phyloP scores from a whole-genome alignment of 2,797 vertebrate genomes.

The Spea hammondii region DNA sequence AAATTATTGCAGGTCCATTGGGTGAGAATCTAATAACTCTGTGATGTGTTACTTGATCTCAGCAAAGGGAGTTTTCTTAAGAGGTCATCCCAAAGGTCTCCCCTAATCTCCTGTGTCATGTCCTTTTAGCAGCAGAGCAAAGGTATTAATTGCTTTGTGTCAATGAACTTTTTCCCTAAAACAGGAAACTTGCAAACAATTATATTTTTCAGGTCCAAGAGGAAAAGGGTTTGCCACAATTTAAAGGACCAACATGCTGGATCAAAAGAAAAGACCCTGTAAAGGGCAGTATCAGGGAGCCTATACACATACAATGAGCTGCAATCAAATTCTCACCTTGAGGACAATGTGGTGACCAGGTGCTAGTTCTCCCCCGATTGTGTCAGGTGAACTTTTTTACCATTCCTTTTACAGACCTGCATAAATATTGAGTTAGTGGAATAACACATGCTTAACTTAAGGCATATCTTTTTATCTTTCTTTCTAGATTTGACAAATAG shows the following conservation, averaged over 20 bases:
- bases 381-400: constrained; percentile 26
- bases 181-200: constrained; percentile 51
- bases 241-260: constrained; percentile 55
- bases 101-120: constrained; percentile 49
- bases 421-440: constrained; percentile 8
- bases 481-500: no score
- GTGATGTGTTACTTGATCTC: constrained; percentile 41
- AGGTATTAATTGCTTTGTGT: constrained; percentile 47
- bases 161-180: constrained; percentile 43
- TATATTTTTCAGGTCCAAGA: constrained; percentile 49
- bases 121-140: constrained; percentile 43
- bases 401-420: constrained; percentile 23
- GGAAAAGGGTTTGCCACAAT: constrained; percentile 31
- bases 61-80: constrained; percentile 26
- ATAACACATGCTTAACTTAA: background rate
- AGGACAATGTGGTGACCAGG: constrained; percentile 44
- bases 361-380: constrained; percentile 23
- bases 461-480: no score
- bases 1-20: background rate
- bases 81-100: constrained; percentile 46
- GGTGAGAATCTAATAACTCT: constrained; percentile 8
- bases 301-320: constrained; percentile 41
- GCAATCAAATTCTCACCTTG: constrained; percentile 29
- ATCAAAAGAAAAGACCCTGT: constrained; percentile 57
- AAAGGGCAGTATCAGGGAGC: constrained; percentile 35